Conservation (phyloP, 2,797 vertebrate genomes). For the Danio tinwini region DNA sequence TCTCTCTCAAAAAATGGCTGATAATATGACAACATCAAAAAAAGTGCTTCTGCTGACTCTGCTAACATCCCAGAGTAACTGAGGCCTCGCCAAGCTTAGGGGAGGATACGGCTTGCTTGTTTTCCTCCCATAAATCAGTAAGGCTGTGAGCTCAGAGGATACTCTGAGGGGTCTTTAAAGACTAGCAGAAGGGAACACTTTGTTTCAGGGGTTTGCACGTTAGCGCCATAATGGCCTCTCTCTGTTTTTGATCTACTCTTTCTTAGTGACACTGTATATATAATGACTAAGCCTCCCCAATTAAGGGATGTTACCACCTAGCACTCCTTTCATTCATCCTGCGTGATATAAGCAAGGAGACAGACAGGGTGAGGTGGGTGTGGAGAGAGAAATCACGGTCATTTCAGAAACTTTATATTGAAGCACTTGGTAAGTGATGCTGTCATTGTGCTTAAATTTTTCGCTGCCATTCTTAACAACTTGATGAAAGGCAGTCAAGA, state of each 20-base stretch:
- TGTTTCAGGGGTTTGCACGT: constrained; percentile 36
- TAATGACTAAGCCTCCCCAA: constrained; percentile 38
- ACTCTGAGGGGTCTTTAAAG: constrained; percentile 46
- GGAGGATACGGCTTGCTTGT: constrained; percentile 20
- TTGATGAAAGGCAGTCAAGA: constrained; percentile 26
- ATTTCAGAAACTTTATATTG: constrained; percentile 24
- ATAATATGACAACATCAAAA: not conserved
- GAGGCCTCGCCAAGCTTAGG: constrained; percentile 14
- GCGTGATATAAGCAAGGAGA: constrained; percentile 7
- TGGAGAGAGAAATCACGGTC: not conserved
- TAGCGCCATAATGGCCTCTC: constrained; percentile 31
- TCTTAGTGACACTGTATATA: constrained; percentile 50
- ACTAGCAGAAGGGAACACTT: constrained; percentile 42
- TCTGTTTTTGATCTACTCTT: constrained; percentile 47
- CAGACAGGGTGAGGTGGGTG: not conserved
- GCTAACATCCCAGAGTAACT: constrained; percentile 31
- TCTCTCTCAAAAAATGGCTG: too few relatives aligned
- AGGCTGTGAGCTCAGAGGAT: constrained; percentile 41
- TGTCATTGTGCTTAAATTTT: constrained; percentile 41
- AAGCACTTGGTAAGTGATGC: constrained; percentile 23
- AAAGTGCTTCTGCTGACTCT: constrained; percentile 27
- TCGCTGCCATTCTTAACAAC: constrained; percentile 23
- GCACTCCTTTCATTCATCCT: constrained; percentile 41
- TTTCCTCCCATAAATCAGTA: constrained; percentile 51
- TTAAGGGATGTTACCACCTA: constrained; percentile 39